These are phyloP conservation scores for Coreius guichenoti DNA, from an alignment of 2,797 vertebrate species.

Conservation along the genomic window DNA sequence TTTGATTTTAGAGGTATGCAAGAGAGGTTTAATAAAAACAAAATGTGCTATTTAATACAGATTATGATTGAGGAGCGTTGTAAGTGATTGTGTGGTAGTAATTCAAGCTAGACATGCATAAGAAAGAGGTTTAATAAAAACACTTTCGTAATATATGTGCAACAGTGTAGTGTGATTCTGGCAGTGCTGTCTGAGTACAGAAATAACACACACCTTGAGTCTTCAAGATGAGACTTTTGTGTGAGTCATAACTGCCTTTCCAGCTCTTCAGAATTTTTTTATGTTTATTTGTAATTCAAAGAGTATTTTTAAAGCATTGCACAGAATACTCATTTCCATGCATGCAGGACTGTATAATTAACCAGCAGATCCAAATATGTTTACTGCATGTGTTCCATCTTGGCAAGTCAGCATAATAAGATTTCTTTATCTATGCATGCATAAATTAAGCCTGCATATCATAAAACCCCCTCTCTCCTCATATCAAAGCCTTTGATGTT, in stretches of 20 bases:
- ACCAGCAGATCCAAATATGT: neutral
- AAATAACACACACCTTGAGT: neutral
- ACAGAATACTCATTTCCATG: neutral
- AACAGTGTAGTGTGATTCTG: neutral
- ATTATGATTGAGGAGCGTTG: neutral
- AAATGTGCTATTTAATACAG: neutral
- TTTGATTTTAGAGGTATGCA: neutral
- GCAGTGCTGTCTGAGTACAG: neutral
- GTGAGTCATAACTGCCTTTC: conserved; percentile 22
- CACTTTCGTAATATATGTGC: neutral
- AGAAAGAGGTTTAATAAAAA: neutral
- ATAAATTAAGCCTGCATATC: conserved; percentile 35
- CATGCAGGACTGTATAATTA: neutral
- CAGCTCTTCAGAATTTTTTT: neutral
- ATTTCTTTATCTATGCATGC: conserved; percentile 19
- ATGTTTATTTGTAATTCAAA: conserved; percentile 17
- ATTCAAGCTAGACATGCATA: neutral
- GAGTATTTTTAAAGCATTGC: neutral
- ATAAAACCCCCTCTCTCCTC: neutral
- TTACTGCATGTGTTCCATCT: neutral
- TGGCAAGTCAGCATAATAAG: conserved; percentile 20
- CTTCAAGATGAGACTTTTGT: neutral
- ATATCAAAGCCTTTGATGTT: conserved; percentile 38
- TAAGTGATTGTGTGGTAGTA: neutral
- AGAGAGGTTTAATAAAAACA: neutral